Percentiles rank a stretch among this genome's conserved stretches.
Conservation (phyloP, 2,113 vertebrate species). For the Mugil cephalus region DNA sequence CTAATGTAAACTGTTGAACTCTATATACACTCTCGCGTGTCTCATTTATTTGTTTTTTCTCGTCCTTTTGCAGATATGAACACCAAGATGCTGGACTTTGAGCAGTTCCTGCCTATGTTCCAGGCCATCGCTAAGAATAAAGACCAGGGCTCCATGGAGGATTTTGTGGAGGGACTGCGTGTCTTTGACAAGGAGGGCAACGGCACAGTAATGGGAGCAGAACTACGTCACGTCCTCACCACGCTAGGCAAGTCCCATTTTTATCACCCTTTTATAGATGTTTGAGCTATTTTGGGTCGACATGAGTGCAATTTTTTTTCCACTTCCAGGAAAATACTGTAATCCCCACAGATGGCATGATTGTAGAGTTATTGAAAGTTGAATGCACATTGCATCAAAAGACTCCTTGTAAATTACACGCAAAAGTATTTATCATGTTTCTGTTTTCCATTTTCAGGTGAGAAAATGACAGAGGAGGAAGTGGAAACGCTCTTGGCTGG, state of each 20-base stretch:
- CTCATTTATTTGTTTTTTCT: neutral
- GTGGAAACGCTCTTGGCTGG: conserved; percentile 92
- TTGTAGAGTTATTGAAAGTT: neutral
- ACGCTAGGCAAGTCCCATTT: conserved; percentile 86
- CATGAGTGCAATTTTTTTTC: neutral
- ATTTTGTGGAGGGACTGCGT: conserved; percentile 93
- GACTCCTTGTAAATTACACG: neutral
- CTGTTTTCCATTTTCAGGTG: conserved; percentile 80
- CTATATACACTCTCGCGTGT: neutral
- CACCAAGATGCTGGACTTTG: conserved; percentile 91
- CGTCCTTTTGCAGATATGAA: conserved; percentile 89
- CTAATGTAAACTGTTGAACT: neutral
- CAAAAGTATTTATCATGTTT: neutral
- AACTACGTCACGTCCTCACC: conserved; percentile 94
- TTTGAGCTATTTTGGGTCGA: neutral
- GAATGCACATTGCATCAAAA: neutral
- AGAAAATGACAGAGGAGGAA: conserved; percentile 96
- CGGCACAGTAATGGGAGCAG: conserved; percentile 95
- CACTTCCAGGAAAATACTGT: neutral
- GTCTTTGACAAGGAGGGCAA: conserved; percentile 98
- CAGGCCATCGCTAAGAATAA: conserved; percentile 96
- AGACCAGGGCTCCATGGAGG: conserved; percentile 95
- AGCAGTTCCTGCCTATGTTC: conserved; percentile 97
- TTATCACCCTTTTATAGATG: neutral
- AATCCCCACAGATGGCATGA: neutral